Evolutionary conservation across 2,797 vertebrate genomes (phyloP), one percentile per base, ranked within the genome.

Genomic region (Propithecus deckenii): DNA sequence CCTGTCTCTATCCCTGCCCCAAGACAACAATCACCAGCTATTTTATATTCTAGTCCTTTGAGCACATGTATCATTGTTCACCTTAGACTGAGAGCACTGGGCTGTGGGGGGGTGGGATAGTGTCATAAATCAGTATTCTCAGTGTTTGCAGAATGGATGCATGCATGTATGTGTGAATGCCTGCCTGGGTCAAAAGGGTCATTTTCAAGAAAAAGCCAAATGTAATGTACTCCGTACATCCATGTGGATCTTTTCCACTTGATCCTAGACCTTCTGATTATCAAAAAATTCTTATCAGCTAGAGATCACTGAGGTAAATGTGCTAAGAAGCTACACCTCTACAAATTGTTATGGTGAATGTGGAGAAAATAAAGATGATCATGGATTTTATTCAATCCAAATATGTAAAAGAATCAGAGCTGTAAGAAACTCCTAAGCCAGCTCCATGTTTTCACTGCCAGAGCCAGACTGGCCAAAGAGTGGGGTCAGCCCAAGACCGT

Each of bases 361-460:
- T 38, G 57, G 32, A 84, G n/a, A 89, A 74, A 79, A 72, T 50
- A 38, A 94, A 95, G 28, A 65, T 69, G 18, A 78, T 59, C 59
- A 18, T 48, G 46, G 18, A 59, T 75, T 52, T 80, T 84, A 89
- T 89, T 71, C 22, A 89, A n/a, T n/a, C 25, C 28, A 93, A 84
- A 87, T n/a, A 85, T 25, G 63, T 35, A 65, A 38, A 91, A 25
- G 48, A 85, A 65, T 50, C 7, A 38, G 32, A 90, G 9, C 14
- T 38, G 43, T 83, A 91, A 94, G 59, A 96, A 80, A 96, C 5
- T 75, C 32, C 32, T 67, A 69, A 69, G 75, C 50, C 35, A 92
- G 61, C 13, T 88, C 25, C 30, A 41, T 17, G 7, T 86, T 74
- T 86, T 46, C 11, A 55, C 13, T 69, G 12, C 43, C 28, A 94